phyloP scores from a whole-genome alignment of 2,113 vertebrate genomes.

The Oreotragus oreotragus region DNA sequence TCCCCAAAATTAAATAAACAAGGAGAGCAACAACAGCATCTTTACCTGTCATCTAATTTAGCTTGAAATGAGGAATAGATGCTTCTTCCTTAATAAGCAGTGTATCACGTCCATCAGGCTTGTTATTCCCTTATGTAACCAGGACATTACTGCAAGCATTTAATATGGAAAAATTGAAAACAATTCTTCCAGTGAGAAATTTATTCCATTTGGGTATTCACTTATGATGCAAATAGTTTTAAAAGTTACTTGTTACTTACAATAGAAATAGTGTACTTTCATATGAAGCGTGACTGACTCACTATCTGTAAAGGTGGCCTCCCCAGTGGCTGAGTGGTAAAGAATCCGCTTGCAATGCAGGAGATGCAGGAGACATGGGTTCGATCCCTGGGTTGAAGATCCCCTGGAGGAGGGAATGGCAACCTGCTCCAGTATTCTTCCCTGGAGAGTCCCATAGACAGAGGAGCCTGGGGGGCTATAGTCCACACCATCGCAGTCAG shows the following conservation, averaged over 20 bases:
- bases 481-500: fast-evolving
- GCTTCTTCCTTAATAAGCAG: not conserved
- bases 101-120: not conserved
- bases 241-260: not conserved
- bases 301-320: not conserved
- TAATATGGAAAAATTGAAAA: not conserved
- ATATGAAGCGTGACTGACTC: not conserved
- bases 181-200: not conserved
- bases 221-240: not conserved
- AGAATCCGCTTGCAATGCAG: not conserved
- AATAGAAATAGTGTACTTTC: not conserved
- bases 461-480: not conserved
- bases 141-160: not conserved
- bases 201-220: not conserved
- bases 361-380: not conserved
- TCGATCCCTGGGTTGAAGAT: not conserved
- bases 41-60: not conserved
- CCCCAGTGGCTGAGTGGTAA: not conserved
- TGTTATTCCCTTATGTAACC: not conserved
- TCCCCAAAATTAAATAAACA: not conserved
- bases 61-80: not conserved
- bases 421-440: not conserved
- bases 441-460: not conserved
- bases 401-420: not conserved
- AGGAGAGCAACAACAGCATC: not conserved